These are phyloP conservation scores for Drosophila busckii DNA, from an alignment of 1,140 invertebrate genomes.

Conservation along the genomic window DNA sequence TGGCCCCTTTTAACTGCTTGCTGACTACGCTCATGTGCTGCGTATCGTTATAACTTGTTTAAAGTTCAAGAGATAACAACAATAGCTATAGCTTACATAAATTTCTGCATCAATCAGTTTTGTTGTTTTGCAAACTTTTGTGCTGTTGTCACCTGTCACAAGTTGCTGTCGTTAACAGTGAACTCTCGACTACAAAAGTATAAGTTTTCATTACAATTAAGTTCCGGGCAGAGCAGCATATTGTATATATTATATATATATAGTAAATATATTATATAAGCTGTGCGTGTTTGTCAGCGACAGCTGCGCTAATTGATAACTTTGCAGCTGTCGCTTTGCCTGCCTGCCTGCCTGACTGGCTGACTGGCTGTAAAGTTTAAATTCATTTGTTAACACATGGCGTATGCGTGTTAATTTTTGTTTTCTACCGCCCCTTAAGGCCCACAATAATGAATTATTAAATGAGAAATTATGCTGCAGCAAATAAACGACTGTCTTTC, in stretches of 20 bases:
- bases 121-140: background rate
- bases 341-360: too few relatives aligned
- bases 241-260: too few relatives aligned
- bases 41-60: background rate
- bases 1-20: too few relatives aligned
- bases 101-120: slow-evolving; percentile 10
- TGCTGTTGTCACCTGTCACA: slow-evolving; percentile 20
- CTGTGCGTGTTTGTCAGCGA: slow-evolving; percentile 20
- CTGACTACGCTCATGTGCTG: too few relatives aligned
- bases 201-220: slow-evolving; percentile 1
- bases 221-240: too few relatives aligned
- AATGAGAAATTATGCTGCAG: slow-evolving; percentile 29
- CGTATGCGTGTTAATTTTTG: slow-evolving; percentile 39
- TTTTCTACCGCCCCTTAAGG: too few relatives aligned
- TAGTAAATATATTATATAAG: too few relatives aligned
- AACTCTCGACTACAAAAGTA: background rate
- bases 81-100: background rate
- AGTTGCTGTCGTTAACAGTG: background rate
- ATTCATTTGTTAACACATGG: slow-evolving; percentile 24
- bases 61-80: background rate
- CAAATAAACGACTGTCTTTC: slow-evolving; percentile 25
- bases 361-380: slow-evolving; percentile 17
- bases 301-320: slow-evolving; percentile 54
- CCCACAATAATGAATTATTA: slow-evolving; percentile 51
- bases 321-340: slow-evolving; percentile 20